Evolutionary conservation across 2,888 invertebrate genomes (phyloP), one percentile per base, ranked within the genome.

Genomic region (Unio delphinus): DNA sequence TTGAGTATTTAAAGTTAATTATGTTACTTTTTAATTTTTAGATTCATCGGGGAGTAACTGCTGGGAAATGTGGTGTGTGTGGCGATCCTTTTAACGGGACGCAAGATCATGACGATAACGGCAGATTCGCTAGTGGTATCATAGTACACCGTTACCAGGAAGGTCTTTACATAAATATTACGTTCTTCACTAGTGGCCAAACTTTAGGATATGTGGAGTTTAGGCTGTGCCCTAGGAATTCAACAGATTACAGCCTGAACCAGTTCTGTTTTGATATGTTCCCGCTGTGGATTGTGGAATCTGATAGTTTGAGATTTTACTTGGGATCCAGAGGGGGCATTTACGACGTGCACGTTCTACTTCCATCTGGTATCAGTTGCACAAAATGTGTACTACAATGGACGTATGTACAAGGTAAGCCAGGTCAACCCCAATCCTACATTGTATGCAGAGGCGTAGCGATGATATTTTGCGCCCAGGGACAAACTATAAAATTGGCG

Each of bases 31-130:
- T 56, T 63, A 58, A 23, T 6, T 78, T 79, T 28, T 76, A 87
- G 87, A 80, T 82, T n/a, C 87, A 87, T 59, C 86, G 85, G 85
- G 64, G 79, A 4, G 70, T 80, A 23, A 83, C 85, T 72, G 80
- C 79, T 55, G 97, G 97, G 0, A 93, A 93, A 80, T 97, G 97
- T 87, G 97, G 97, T 0, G 92, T 96, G 57, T 97, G 97, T 87
- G 97, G 97, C 0, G 97, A 97, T 90, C 94, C 96, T 3, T 94
- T 93, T 86, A 81, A 84, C 58, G 81, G 81, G 2, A 82, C 84
- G 15, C 80, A 86, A 30, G 76, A 81, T 6, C 87, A 89, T 72
- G 88, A 88, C 68, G 84, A 83, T 28, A 83, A 86, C 7, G 89
- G 89, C 2, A 81, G 80, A 55, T 89, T 83, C 71, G 88, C 86